A percentile compares a stretch with the other conserved stretches of the same genome.
These are phyloP conservation scores for Pantelozetes paolii DNA, from an alignment of 2,888 invertebrate species.

Conservation along the genomic window DNA sequence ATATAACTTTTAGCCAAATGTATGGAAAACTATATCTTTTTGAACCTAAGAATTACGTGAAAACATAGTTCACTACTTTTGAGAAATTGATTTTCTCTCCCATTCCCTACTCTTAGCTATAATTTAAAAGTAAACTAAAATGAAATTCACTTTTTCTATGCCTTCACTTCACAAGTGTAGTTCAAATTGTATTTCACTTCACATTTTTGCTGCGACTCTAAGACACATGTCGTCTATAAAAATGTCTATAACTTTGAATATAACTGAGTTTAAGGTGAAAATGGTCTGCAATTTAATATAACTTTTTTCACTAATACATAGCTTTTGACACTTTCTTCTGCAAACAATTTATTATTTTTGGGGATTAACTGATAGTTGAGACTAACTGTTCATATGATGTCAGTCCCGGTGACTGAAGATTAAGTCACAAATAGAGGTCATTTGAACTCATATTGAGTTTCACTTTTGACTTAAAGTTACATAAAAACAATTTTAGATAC, in stretches of 20 bases:
- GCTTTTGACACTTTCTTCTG: not conserved
- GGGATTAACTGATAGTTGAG: not conserved
- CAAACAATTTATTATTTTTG: constrained; percentile 6
- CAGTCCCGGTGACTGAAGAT: not conserved
- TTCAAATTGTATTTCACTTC: not conserved
- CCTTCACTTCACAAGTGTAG: not conserved
- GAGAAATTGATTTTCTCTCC: constrained; percentile 18
- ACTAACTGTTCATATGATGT: not conserved
- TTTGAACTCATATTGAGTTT: not conserved
- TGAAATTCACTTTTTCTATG: constrained; percentile 12
- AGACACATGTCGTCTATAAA: constrained; percentile 33
- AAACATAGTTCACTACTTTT: constrained; percentile 21
- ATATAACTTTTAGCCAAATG: not conserved
- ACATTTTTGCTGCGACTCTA: not conserved
- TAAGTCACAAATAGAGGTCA: constrained; percentile 32
- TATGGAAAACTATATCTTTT: not conserved
- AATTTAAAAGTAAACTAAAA: not conserved
- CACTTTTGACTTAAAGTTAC: not conserved
- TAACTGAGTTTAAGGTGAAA: constrained; percentile 25
- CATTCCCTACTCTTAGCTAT: not conserved
- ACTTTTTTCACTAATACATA: not conserved
- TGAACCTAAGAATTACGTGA: not conserved
- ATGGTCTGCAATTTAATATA: constrained; percentile 25
- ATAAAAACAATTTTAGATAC: constrained; percentile 1
- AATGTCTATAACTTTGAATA: constrained; percentile 29